Percentiles rank a stretch among this genome's conserved stretches.
phyloP scores from a whole-genome alignment of 2,888 invertebrate species.

The Erebia aethiops region DNA sequence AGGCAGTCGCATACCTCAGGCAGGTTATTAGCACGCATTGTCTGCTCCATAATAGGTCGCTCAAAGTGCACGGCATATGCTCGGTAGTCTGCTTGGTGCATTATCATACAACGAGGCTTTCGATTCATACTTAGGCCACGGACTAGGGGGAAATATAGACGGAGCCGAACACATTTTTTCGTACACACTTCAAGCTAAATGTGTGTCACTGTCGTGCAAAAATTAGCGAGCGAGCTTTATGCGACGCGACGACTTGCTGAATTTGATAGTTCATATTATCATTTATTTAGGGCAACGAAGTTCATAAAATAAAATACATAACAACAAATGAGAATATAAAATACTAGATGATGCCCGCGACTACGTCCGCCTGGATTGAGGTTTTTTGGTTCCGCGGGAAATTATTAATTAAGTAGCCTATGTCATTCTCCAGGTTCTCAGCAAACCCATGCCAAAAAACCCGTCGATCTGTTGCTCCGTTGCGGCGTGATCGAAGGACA shows the following conservation, averaged over 20 bases:
- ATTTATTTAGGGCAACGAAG: too few relatives aligned
- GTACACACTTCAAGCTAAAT: not conserved
- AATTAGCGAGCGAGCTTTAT: not conserved
- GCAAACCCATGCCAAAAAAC: too few relatives aligned
- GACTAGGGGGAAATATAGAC: not conserved
- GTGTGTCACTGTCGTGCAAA: not conserved
- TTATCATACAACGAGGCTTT: constrained; percentile 35
- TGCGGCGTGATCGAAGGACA: too few relatives aligned
- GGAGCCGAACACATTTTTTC: not conserved
- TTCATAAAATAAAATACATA: too few relatives aligned
- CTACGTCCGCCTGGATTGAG: too few relatives aligned
- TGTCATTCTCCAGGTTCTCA: too few relatives aligned
- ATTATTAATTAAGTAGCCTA: too few relatives aligned
- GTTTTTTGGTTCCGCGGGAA: too few relatives aligned
- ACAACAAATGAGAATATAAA: too few relatives aligned
- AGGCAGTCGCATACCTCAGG: constrained; percentile 50
- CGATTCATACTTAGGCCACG: constrained; percentile 14
- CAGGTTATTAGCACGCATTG: constrained; percentile 77
- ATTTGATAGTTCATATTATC: too few relatives aligned
- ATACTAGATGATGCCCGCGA: too few relatives aligned
- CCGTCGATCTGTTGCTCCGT: too few relatives aligned
- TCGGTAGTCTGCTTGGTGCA: constrained; percentile 17
- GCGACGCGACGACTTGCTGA: not conserved
- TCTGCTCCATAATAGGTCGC: constrained; percentile 66
- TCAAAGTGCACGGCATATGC: constrained; percentile 52